Conservation (phyloP, 2,888 invertebrate species). For the Aradus depressus region DNA sequence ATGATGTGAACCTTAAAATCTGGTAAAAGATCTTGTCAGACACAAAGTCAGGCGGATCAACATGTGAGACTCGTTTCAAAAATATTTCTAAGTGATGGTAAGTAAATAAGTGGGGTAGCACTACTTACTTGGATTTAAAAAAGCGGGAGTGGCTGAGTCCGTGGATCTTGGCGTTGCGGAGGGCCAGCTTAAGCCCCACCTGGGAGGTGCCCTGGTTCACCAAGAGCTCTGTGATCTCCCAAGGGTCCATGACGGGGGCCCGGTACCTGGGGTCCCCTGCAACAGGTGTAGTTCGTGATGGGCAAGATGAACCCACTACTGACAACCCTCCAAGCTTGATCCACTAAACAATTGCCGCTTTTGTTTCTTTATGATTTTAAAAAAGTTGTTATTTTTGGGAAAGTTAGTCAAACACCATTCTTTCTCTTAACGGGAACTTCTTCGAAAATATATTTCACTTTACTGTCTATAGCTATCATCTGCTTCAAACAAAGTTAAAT, state of each 20-base stretch:
- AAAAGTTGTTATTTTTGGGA: not conserved
- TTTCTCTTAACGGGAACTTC: too few relatives aligned
- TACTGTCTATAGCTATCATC: too few relatives aligned
- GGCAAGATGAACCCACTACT: too few relatives aligned
- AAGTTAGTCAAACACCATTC: too few relatives aligned
- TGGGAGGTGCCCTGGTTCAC: slow-evolving; percentile 31
- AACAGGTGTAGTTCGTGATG: too few relatives aligned
- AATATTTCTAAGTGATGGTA: not conserved
- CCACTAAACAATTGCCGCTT: not conserved
- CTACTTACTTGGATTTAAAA: slow-evolving; percentile 28
- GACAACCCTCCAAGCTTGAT: too few relatives aligned
- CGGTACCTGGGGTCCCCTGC: slow-evolving; percentile 32
- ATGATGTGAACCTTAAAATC: not conserved
- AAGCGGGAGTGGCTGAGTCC: slow-evolving; percentile 29
- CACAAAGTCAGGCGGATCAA: too few relatives aligned
- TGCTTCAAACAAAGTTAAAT: too few relatives aligned
- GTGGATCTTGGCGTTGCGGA: slow-evolving; percentile 30
- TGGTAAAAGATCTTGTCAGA: not conserved
- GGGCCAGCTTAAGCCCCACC: slow-evolving; percentile 29
- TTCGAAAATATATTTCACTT: too few relatives aligned
- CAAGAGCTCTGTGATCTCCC: slow-evolving; percentile 30
- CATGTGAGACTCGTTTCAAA: too few relatives aligned
- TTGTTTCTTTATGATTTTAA: not conserved
- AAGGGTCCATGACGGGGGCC: slow-evolving; percentile 31
- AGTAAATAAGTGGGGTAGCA: not conserved